Conservation (phyloP, 2,797 vertebrate genomes). For the Gambelia wislizenii region DNA sequence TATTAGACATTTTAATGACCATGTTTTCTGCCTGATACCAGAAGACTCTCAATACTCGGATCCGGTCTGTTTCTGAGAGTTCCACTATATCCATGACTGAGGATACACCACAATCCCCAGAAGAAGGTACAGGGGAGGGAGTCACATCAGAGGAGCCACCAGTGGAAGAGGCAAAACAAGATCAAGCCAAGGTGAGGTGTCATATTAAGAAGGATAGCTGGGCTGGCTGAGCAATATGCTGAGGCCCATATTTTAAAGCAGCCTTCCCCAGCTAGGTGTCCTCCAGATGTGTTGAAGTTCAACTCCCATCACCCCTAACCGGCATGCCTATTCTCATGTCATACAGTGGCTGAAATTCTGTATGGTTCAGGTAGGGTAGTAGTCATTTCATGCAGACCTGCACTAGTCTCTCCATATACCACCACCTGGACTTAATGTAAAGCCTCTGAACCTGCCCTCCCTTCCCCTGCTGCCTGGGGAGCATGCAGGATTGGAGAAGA, state of each 20-base stretch:
- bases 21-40: slow-evolving; percentile 14
- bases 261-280: no score
- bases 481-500: no score
- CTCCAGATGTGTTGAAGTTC: not conserved
- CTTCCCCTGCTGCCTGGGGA: no score
- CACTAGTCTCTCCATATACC: no score
- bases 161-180: not conserved
- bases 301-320: not conserved
- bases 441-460: no score
- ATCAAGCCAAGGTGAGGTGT: slow-evolving; percentile 60
- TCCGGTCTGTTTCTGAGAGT: slow-evolving; percentile 53
- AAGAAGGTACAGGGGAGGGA: slow-evolving; percentile 35
- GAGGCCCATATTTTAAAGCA: not conserved
- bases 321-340: no score
- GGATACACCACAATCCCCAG: slow-evolving; percentile 13
- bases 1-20: not conserved
- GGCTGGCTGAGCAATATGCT: not conserved
- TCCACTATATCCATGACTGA: slow-evolving; percentile 67
- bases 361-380: no score
- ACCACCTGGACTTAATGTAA: no score
- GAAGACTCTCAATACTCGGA: slow-evolving; percentile 40
- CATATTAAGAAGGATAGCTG: fast-evolving
- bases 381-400: no score
- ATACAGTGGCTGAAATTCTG: not conserved
- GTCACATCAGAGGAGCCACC: not conserved